Evolutionary conservation across 2,797 vertebrate species (phyloP).

Genomic region (Vespertilio murinus): DNA sequence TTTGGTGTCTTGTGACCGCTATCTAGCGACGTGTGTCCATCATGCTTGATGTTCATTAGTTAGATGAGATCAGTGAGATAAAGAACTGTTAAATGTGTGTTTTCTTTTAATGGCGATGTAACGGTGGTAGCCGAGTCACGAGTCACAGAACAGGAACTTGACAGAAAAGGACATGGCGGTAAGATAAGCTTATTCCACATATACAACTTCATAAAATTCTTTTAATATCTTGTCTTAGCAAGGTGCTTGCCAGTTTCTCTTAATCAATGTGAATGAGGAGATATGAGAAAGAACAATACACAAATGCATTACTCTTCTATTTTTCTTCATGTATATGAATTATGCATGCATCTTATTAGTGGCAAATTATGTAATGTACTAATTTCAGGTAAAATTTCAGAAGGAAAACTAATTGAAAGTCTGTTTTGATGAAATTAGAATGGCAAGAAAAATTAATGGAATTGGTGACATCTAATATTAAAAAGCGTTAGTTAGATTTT

Average conservation of each 20-base stretch:
- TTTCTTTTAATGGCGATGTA: slow-evolving; percentile 76
- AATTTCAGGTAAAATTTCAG: slow-evolving; percentile 58
- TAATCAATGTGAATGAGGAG: slow-evolving; percentile 74
- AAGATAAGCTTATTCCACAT: slow-evolving; percentile 82
- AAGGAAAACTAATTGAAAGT: slow-evolving; percentile 64
- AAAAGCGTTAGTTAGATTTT: not conserved
- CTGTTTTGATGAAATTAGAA: slow-evolving; percentile 49
- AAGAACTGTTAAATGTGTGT: slow-evolving; percentile 80
- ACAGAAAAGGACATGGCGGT: slow-evolving; percentile 81
- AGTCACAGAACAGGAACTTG: slow-evolving; percentile 75
- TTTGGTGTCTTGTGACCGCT: slow-evolving; percentile 86
- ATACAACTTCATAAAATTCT: slow-evolving; percentile 54
- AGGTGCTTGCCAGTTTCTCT: slow-evolving; percentile 39
- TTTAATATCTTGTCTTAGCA: slow-evolving; percentile 60
- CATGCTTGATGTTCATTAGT: slow-evolving; percentile 83
- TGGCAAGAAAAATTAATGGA: slow-evolving; percentile 59
- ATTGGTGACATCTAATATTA: slow-evolving; percentile 35
- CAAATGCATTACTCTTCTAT: slow-evolving; percentile 62
- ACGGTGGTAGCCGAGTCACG: slow-evolving; percentile 74
- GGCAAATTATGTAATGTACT: slow-evolving; percentile 59
- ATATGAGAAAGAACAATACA: slow-evolving; percentile 75
- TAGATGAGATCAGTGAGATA: slow-evolving; percentile 82
- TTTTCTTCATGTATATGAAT: slow-evolving; percentile 73
- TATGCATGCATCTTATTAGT: slow-evolving; percentile 72
- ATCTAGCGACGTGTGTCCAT: slow-evolving; percentile 82